A percentile compares a stretch with the other conserved stretches of the same genome.
phyloP scores from a whole-genome alignment of 2,888 invertebrate genomes.

The Taenaris catops region DNA sequence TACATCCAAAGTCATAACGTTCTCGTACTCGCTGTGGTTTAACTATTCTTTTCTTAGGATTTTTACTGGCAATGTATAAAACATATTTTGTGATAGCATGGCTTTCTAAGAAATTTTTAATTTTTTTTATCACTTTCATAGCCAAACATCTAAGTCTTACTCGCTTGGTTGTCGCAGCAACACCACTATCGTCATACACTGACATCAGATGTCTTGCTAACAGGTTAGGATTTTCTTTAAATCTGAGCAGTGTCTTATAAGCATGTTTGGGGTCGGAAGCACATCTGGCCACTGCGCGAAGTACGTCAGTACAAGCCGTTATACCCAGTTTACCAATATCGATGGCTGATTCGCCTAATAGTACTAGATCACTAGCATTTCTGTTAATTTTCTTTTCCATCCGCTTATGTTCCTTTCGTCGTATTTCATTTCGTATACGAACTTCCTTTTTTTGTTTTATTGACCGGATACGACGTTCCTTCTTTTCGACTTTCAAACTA shows the following conservation, averaged over 20 bases:
- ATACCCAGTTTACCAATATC: conserved; percentile 27
- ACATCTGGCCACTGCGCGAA: conserved; percentile 25
- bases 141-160: conserved; percentile 25
- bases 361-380: conserved; percentile 21
- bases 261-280: conserved; percentile 29
- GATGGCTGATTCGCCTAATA: conserved; percentile 29
- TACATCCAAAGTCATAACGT: conserved; percentile 31
- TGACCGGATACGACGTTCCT: conserved; percentile 12
- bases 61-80: conserved; percentile 26
- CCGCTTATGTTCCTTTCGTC: conserved; percentile 18
- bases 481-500: conserved; percentile 4
- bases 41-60: conserved; percentile 28
- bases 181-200: conserved; percentile 22
- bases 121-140: conserved; percentile 22
- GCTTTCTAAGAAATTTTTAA: conserved; percentile 25
- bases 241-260: conserved; percentile 18
- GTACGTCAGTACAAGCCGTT: conserved; percentile 16
- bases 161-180: conserved; percentile 28
- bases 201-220: conserved; percentile 19
- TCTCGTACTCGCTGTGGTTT: conserved; percentile 20
- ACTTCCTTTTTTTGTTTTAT: conserved; percentile 23
- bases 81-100: conserved; percentile 28
- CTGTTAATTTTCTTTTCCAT: conserved; percentile 25
- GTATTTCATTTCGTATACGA: conserved; percentile 17
- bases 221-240: conserved; percentile 24